Conservation (phyloP, 2,797 vertebrate genomes). For the Aldrovandia affinis region DNA sequence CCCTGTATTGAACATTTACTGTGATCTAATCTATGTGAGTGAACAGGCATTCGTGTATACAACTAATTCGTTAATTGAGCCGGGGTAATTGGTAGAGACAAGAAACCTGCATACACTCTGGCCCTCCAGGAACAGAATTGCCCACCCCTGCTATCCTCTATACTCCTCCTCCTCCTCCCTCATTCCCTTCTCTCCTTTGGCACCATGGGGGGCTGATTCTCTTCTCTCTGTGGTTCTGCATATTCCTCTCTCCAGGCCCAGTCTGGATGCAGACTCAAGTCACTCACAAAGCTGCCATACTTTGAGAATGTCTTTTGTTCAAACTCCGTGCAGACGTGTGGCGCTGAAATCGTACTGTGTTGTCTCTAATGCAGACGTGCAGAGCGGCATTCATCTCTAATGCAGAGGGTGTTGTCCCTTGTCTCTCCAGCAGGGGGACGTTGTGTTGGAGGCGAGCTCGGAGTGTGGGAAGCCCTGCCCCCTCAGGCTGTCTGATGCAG, state of each 20-base stretch:
- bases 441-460: conserved; percentile 78
- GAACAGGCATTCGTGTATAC: no score
- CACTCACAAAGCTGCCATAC: background rate
- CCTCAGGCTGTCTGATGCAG: conserved; percentile 83
- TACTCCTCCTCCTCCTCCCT: background rate
- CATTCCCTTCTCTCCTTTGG: background rate
- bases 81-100: no score
- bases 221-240: no score
- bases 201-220: no score
- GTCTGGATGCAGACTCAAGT: no score
- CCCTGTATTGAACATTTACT: no score
- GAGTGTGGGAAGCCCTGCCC: conserved; percentile 88
- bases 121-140: no score
- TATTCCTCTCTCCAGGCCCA: no score
- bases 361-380: background rate
- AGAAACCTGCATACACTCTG: no score
- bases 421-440: conserved; percentile 75
- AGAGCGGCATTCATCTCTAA: background rate
- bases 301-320: background rate
- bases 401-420: background rate
- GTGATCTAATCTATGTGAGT: no score
- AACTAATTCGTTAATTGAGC: no score
- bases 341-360: background rate
- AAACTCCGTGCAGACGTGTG: background rate
- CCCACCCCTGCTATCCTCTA: no score